Percentiles rank a stretch among this genome's conserved stretches.
These are phyloP conservation scores for Zaprionus nigranus DNA, from an alignment of 1,140 invertebrate genomes.

Conservation along the genomic window DNA sequence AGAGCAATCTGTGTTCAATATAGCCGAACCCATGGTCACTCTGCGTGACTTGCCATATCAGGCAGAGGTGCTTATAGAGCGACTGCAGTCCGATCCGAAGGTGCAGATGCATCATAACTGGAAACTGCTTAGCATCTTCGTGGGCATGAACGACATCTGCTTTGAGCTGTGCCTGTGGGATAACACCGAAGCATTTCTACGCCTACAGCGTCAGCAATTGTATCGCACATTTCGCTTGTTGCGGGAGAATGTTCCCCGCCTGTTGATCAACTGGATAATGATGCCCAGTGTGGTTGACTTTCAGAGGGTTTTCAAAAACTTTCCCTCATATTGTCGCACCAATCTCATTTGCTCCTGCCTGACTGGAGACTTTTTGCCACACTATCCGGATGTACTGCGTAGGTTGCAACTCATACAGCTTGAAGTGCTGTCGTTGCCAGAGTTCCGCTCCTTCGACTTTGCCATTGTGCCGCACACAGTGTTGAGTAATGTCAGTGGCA, in stretches of 20 bases:
- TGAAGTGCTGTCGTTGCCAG: constrained; percentile 62
- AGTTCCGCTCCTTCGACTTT: constrained; percentile 84
- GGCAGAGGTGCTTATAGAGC: constrained; percentile 86
- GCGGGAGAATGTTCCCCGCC: constrained; percentile 52
- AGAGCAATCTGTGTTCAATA: constrained; percentile 86
- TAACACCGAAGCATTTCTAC: constrained; percentile 31
- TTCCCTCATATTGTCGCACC: constrained; percentile 61
- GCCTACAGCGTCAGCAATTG: constrained; percentile 29
- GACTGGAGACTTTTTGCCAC: constrained; percentile 82
- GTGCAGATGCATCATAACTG: constrained; percentile 87
- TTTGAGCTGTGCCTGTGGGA: constrained; percentile 85
- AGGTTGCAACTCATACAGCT: constrained; percentile 63
- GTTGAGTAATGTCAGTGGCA: constrained; percentile 75
- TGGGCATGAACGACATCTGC: constrained; percentile 90
- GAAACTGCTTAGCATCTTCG: constrained; percentile 88
- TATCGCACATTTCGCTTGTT: constrained; percentile 35
- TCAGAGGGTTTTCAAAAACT: constrained; percentile 57
- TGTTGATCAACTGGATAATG: constrained; percentile 52
- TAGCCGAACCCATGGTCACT: constrained; percentile 86
- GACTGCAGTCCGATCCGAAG: constrained; percentile 86
- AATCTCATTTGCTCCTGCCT: constrained; percentile 80
- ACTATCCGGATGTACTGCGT: constrained; percentile 52
- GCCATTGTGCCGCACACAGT: constrained; percentile 86
- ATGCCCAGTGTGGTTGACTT: constrained; percentile 49
- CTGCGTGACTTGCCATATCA: constrained; percentile 87